A percentile compares a stretch with the other conserved stretches of the same genome.
These are phyloP conservation scores for Dryoscopus gambensis DNA, from an alignment of 2,113 vertebrate species.

Conservation along the genomic window DNA sequence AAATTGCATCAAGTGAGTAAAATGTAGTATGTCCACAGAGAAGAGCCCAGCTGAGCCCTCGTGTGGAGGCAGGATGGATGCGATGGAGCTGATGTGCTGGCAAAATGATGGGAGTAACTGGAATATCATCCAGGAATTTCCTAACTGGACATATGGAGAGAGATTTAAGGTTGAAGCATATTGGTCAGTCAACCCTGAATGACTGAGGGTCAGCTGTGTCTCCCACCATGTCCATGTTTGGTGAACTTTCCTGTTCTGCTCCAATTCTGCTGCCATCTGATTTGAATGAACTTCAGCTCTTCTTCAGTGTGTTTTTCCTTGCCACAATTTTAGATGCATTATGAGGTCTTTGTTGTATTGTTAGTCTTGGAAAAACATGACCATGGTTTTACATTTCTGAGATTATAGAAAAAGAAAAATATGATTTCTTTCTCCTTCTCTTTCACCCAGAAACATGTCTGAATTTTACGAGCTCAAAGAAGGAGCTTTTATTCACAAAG, in stretches of 20 bases:
- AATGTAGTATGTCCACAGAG: background rate
- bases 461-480: background rate
- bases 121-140: background rate
- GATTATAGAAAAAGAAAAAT: background rate
- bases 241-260: background rate
- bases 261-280: background rate
- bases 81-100: background rate
- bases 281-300: background rate
- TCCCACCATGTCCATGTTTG: background rate
- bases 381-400: background rate
- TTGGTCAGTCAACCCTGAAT: accelerated
- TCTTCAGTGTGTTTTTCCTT: background rate
- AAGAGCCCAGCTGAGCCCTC: background rate
- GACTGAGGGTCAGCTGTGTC: background rate
- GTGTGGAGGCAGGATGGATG: background rate
- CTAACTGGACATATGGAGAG: background rate
- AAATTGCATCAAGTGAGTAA: background rate
- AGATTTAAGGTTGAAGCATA: background rate
- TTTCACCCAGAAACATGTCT: background rate
- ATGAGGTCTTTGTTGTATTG: background rate
- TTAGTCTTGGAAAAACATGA: background rate
- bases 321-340: background rate
- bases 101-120: background rate
- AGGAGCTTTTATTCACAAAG: background rate
- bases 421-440: background rate